These are phyloP conservation scores for Mus minutoides DNA, from an alignment of 2,797 vertebrate species.

Conservation along the genomic window DNA sequence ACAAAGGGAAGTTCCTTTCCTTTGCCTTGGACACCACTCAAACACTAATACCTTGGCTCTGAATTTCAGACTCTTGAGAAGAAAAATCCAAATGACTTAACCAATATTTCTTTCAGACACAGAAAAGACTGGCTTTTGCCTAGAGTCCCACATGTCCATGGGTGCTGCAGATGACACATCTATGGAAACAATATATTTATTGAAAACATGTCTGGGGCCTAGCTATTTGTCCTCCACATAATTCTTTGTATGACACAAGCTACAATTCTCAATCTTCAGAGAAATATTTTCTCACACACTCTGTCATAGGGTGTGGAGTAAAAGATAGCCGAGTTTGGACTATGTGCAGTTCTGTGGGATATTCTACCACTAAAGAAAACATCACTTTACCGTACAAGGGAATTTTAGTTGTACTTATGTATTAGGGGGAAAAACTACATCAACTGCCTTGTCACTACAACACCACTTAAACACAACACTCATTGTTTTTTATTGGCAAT, in stretches of 20 bases:
- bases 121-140: neutral
- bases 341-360: neutral
- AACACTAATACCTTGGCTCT: neutral
- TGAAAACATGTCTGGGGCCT: neutral
- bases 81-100: neutral
- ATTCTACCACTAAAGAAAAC: neutral
- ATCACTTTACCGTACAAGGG: neutral
- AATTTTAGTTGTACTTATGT: neutral
- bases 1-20: neutral
- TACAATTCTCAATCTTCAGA: neutral
- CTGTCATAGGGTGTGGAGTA: neutral
- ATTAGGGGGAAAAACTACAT: neutral
- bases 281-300: neutral
- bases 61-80: constrained; percentile 40
- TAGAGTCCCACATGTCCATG: neutral
- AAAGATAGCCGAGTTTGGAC: neutral
- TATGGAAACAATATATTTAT: neutral
- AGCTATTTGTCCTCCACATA: neutral
- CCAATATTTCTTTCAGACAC: neutral
- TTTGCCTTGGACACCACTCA: neutral
- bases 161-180: neutral
- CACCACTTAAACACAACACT: neutral
- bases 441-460: neutral
- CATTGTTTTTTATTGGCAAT: neutral
- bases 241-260: neutral